Conservation (phyloP, 2,113 vertebrate species). For the Drymodes brunneopygia region DNA sequence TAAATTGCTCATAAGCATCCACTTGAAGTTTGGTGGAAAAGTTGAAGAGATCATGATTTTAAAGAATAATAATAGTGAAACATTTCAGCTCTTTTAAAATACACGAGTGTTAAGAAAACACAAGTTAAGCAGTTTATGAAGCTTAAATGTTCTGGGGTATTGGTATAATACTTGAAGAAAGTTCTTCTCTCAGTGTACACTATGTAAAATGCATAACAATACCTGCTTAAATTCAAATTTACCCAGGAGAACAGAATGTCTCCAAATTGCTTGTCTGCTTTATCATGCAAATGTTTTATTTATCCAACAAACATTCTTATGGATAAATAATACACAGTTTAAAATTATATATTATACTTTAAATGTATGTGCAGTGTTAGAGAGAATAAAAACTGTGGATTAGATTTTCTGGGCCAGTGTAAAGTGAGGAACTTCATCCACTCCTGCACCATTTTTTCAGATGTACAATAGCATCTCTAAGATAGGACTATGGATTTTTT, state of each 20-base stretch:
- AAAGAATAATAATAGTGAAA: slow-evolving; percentile 2
- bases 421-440: neutral
- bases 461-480: neutral
- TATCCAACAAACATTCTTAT: slow-evolving; percentile 51
- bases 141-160: slow-evolving; percentile 46
- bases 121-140: slow-evolving; percentile 65
- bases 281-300: slow-evolving; percentile 70
- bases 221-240: slow-evolving; percentile 65
- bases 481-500: neutral
- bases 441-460: neutral
- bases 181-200: slow-evolving; percentile 11
- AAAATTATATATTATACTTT: neutral
- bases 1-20: neutral
- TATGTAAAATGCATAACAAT: slow-evolving; percentile 35
- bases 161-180: slow-evolving; percentile 38
- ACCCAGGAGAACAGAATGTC: slow-evolving; percentile 33
- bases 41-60: neutral
- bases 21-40: neutral
- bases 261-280: slow-evolving; percentile 36
- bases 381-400: neutral
- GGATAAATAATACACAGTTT: slow-evolving; percentile 58
- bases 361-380: neutral
- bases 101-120: slow-evolving; percentile 64
- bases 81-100: slow-evolving; percentile 64
- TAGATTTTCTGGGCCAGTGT: neutral